Conservation (phyloP, 2,797 vertebrate genomes). For the Peromyscus nudipes region DNA sequence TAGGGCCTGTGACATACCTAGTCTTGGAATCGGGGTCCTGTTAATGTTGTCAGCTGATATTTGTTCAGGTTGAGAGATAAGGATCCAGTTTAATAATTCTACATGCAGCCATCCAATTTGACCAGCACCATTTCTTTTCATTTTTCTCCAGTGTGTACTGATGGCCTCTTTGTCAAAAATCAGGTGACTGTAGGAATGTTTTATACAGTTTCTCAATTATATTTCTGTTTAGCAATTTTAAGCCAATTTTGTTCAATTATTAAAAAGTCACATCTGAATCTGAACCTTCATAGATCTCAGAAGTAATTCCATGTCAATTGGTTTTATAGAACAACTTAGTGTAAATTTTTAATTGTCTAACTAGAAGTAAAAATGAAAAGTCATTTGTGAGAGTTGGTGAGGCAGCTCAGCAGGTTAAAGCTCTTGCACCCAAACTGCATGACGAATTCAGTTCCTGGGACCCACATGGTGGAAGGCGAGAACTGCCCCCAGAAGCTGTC, state of each 20-base stretch:
- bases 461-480: not conserved
- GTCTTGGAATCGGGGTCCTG: not conserved
- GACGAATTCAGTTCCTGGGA: not conserved
- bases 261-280: constrained; percentile 36
- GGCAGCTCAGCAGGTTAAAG: not conserved
- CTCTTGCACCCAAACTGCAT: not conserved
- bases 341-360: constrained; percentile 43
- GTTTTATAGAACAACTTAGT: constrained; percentile 25
- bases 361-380: constrained; percentile 32
- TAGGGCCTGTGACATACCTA: not conserved
- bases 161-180: too few species aligned
- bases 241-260: constrained; percentile 40
- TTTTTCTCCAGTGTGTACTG: too few species aligned
- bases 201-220: constrained; percentile 37
- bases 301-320: constrained; percentile 13
- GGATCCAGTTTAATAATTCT: too few species aligned
- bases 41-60: not conserved
- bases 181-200: not conserved
- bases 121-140: too few species aligned
- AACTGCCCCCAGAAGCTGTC: not conserved
- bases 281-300: constrained; percentile 22
- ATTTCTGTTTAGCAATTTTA: constrained; percentile 49
- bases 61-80: too few species aligned
- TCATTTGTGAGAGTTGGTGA: not conserved
- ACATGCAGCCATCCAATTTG: too few species aligned